Evolutionary conservation across 2,888 invertebrate species (phyloP).

Genomic region (Drosophila fulvimacula): DNA sequence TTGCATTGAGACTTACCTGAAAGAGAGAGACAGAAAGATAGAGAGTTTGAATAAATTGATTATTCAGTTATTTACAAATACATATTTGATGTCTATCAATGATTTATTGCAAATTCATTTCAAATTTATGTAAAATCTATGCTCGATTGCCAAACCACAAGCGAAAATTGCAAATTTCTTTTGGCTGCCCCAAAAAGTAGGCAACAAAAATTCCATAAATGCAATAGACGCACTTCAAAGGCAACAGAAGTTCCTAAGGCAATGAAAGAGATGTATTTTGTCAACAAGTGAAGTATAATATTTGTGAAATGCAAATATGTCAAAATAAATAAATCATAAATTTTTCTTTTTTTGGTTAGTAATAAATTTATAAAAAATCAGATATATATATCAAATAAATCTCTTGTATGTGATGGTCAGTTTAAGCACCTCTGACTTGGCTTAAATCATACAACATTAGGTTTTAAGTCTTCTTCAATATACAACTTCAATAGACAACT

Average conservation of each 20-base stretch:
- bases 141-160: slow-evolving; percentile 4
- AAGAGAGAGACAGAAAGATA: slow-evolving; percentile 35
- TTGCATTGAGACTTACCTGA: slow-evolving; percentile 64
- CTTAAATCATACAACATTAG: too few relatives aligned
- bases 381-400: not conserved
- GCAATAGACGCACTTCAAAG: not conserved
- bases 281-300: not conserved
- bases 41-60: slow-evolving; percentile 24
- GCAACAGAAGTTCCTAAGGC: not conserved
- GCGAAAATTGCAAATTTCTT: not conserved
- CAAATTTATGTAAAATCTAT: slow-evolving; percentile 13
- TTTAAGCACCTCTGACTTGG: not conserved
- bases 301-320: not conserved
- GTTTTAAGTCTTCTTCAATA: not conserved
- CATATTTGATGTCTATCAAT: slow-evolving; percentile 22
- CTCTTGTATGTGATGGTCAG: not conserved
- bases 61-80: slow-evolving; percentile 29
- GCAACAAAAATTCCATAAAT: slow-evolving; percentile 9
- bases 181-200: slow-evolving; percentile 23
- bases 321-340: too few relatives aligned
- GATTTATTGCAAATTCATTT: slow-evolving; percentile 38
- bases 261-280: not conserved
- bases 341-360: too few relatives aligned
- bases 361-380: not conserved
- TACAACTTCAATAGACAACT: not conserved